Evolutionary conservation across 2,113 vertebrate species (phyloP).

Genomic region (Calypte anna): DNA sequence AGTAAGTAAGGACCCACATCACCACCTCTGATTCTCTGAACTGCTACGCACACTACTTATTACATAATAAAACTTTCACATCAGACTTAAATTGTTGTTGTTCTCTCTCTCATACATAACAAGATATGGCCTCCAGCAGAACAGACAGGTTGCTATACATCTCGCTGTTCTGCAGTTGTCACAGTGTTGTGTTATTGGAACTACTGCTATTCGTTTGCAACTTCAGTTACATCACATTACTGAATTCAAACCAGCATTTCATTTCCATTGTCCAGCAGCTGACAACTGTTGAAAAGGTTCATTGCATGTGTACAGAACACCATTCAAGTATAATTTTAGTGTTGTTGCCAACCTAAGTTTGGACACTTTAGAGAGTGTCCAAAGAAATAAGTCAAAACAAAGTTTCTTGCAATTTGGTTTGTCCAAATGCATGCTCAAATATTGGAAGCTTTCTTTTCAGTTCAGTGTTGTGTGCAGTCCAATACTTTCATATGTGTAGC

Average conservation of each 20-base stretch:
- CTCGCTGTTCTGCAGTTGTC: neutral
- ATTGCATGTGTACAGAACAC: neutral
- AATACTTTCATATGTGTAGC: neutral
- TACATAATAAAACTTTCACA: neutral
- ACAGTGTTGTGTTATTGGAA: neutral
- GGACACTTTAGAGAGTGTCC: neutral
- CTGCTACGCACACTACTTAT: neutral
- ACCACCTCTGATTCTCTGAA: neutral
- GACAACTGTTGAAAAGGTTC: constrained; percentile 7
- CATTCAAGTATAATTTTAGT: neutral
- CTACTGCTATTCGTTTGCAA: neutral
- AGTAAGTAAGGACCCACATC: neutral
- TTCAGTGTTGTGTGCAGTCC: neutral
- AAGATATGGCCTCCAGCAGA: neutral
- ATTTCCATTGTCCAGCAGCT: constrained; percentile 1
- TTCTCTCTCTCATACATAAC: neutral
- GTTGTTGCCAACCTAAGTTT: neutral
- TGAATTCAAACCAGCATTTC: neutral
- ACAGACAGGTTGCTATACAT: neutral
- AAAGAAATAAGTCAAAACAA: neutral
- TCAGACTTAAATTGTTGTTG: neutral
- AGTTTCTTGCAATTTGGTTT: neutral
- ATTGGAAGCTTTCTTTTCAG: neutral
- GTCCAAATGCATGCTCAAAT: neutral
- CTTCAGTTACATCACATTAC: neutral